A percentile compares a stretch with the other conserved stretches of the same genome.
Conservation (phyloP, 1,140 invertebrate species). For the Cepaea nemoralis region DNA sequence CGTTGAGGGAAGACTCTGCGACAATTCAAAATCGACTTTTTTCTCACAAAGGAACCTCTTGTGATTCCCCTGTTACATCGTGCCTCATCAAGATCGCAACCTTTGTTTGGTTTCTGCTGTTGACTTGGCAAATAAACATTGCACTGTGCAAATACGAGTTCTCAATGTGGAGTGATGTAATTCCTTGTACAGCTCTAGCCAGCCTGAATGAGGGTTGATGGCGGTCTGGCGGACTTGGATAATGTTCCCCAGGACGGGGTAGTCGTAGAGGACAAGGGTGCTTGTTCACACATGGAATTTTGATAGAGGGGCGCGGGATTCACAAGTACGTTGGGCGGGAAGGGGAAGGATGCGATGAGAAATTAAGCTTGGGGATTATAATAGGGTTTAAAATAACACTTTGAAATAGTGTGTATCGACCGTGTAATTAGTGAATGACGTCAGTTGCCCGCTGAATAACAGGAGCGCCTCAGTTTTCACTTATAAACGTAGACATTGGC, state of each 20-base stretch:
- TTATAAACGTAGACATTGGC: too few species aligned
- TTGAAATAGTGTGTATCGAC: neutral
- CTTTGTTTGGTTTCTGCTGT: constrained; percentile 11
- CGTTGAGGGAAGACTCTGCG: neutral
- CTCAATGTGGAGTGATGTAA: neutral
- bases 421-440: neutral
- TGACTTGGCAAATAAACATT: constrained; percentile 4
- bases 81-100: constrained; percentile 17
- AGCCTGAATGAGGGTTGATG: neutral
- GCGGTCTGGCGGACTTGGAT: neutral
- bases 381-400: neutral
- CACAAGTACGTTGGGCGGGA: neutral
- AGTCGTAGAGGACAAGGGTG: neutral
- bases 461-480: too few species aligned
- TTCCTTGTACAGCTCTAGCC: neutral
- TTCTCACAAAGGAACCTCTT: neutral
- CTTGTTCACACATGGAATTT: neutral
- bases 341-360: neutral
- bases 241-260: neutral
- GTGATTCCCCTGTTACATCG: neutral
- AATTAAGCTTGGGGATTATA: neutral
- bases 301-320: neutral
- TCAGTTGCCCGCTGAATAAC: too few species aligned
- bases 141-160: neutral
- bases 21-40: constrained; percentile 4